Conservation (phyloP, 2,797 vertebrate genomes). For the Silurus lanzhouensis region DNA sequence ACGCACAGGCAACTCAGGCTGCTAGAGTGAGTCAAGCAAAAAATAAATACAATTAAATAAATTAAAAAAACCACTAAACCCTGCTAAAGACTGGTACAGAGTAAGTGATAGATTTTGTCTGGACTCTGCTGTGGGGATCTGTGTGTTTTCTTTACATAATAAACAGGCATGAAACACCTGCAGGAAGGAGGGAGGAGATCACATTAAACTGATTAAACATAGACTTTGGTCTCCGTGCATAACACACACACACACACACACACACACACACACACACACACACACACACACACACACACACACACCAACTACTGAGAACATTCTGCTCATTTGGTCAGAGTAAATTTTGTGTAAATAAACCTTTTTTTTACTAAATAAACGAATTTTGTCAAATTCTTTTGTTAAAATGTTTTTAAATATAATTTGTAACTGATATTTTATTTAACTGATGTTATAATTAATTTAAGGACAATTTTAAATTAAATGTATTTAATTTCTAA, state of each 20-base stretch:
- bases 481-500: neutral
- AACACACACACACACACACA: too few relatives aligned
- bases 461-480: neutral
- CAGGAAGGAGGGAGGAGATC: neutral
- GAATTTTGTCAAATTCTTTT: too few relatives aligned
- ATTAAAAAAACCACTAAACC: neutral
- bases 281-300: conserved; percentile 2
- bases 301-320: neutral
- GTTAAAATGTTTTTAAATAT: too few relatives aligned
- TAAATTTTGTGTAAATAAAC: neutral
- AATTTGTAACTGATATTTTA: neutral
- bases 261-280: neutral
- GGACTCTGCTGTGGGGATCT: neutral
- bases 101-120: neutral
- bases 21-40: neutral
- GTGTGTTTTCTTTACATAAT: neutral
- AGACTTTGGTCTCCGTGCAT: conserved; percentile 1
- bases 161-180: neutral
- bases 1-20: conserved; percentile 35
- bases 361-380: too few relatives aligned
- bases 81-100: neutral
- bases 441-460: neutral
- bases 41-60: neutral
- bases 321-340: neutral
- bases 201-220: conserved; percentile 11